A percentile compares a stretch with the other conserved stretches of the same genome.
phyloP scores from a whole-genome alignment of 2,797 vertebrate species.

The Cynopterus sphinx region DNA sequence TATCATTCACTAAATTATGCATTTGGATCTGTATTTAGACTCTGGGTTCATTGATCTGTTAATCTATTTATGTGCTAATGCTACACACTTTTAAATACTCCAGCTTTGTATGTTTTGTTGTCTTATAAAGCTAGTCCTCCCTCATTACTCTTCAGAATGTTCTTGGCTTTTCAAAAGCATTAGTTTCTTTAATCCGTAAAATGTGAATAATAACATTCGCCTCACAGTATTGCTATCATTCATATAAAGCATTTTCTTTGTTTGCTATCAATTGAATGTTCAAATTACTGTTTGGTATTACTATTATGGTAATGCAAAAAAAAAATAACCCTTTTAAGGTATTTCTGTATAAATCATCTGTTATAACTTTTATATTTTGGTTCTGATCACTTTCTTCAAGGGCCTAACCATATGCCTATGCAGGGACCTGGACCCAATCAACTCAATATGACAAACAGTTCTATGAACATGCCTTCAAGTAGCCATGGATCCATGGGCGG shows the following conservation, averaged over 20 bases:
- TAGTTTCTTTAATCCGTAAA: conserved; percentile 44
- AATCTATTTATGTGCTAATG: background rate
- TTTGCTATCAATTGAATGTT: conserved; percentile 19
- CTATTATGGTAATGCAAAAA: background rate
- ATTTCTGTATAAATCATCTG: background rate
- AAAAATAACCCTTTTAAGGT: background rate
- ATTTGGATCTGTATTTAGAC: background rate
- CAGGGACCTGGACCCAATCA: conserved; percentile 97
- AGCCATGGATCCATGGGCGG: conserved; percentile 97
- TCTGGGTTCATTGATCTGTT: background rate
- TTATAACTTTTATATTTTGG: conserved; percentile 57
- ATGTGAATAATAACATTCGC: background rate
- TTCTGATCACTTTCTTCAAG: conserved; percentile 83
- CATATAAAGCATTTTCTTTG: background rate
- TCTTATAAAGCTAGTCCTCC: background rate
- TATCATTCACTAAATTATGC: background rate
- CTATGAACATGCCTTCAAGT: conserved; percentile 97
- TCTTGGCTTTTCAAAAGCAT: background rate
- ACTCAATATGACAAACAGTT: conserved; percentile 94
- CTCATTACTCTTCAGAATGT: background rate
- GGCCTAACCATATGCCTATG: conserved; percentile 98
- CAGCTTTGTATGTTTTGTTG: background rate
- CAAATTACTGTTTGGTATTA: background rate
- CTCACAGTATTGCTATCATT: background rate
- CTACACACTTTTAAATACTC: background rate